Conservation (phyloP, 2,888 invertebrate species). For the Druceiella hillmani region DNA sequence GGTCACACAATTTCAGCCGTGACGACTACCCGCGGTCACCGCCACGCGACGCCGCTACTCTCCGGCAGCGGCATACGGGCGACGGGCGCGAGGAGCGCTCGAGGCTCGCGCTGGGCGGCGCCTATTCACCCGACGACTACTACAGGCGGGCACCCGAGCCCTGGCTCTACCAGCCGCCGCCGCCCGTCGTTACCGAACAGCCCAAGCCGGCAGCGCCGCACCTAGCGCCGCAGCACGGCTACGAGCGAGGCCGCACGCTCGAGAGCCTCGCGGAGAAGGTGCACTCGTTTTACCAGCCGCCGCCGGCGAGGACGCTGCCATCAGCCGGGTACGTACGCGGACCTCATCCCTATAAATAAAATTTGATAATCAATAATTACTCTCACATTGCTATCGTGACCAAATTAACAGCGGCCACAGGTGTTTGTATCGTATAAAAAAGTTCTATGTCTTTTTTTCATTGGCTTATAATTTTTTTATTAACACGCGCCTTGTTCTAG, state of each 20-base stretch:
- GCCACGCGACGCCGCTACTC: too few species aligned
- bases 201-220: conserved; percentile 76
- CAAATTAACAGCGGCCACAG: too few species aligned
- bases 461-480: neutral
- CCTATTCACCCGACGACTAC: conserved; percentile 69
- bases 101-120: conserved; percentile 64
- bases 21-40: too few species aligned
- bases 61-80: conserved; percentile 56
- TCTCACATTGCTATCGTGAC: too few species aligned
- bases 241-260: conserved; percentile 75
- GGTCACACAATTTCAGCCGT: too few species aligned
- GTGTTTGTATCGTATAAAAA: neutral
- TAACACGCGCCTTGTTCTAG: too few species aligned
- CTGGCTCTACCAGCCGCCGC: conserved; percentile 71
- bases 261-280: conserved; percentile 91
- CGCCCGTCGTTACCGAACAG: conserved; percentile 87
- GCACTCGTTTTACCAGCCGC: conserved; percentile 71
- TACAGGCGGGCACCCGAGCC: conserved; percentile 62
- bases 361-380: too few species aligned
- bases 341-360: too few species aligned
- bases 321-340: too few species aligned
- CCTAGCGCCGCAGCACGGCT: conserved; percentile 83
- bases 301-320: too few species aligned
- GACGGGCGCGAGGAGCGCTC: conserved; percentile 79
- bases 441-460: neutral